Percentiles rank a stretch among this genome's conserved stretches.
phyloP scores from a whole-genome alignment of 2,113 vertebrate species.

The Carassius auratus region DNA sequence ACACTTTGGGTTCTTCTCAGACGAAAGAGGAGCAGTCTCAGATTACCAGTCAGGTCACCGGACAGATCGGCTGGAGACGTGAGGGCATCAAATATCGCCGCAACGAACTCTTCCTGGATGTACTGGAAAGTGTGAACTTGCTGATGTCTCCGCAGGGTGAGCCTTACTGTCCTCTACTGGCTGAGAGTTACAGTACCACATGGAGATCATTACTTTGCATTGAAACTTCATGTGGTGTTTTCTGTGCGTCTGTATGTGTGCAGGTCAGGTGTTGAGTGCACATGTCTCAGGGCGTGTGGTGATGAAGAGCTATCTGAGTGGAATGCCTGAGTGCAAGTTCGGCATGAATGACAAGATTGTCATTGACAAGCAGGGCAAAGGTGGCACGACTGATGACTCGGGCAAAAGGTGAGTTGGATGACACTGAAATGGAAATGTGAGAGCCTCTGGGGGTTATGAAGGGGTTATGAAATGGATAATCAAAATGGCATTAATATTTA shows the following conservation, averaged over 20 bases:
- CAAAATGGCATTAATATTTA: neutral
- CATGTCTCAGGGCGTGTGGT: constrained; percentile 97
- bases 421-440: neutral
- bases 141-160: too few relatives aligned
- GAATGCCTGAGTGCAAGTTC: constrained; percentile 99
- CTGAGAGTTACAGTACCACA: neutral
- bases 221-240: neutral
- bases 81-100: too few relatives aligned
- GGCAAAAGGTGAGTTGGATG: constrained; percentile 87
- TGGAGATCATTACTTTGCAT: neutral
- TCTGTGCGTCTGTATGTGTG: constrained; percentile 2
- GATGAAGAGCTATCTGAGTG: constrained; percentile 99
- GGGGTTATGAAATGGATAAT: too few relatives aligned
- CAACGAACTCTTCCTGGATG: too few relatives aligned
- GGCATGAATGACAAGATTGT: constrained; percentile 99
- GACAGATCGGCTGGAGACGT: too few relatives aligned
- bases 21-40: too few relatives aligned
- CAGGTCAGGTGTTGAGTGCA: constrained; percentile 97
- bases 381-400: constrained; percentile 91
- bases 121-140: too few relatives aligned
- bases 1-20: too few relatives aligned
- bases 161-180: neutral
- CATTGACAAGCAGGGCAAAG: constrained; percentile 99
- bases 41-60: too few relatives aligned
- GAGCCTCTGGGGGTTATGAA: neutral